These are phyloP conservation scores for Rhagophthalmus giganteus DNA, from an alignment of 2,888 invertebrate species.

Conservation along the genomic window DNA sequence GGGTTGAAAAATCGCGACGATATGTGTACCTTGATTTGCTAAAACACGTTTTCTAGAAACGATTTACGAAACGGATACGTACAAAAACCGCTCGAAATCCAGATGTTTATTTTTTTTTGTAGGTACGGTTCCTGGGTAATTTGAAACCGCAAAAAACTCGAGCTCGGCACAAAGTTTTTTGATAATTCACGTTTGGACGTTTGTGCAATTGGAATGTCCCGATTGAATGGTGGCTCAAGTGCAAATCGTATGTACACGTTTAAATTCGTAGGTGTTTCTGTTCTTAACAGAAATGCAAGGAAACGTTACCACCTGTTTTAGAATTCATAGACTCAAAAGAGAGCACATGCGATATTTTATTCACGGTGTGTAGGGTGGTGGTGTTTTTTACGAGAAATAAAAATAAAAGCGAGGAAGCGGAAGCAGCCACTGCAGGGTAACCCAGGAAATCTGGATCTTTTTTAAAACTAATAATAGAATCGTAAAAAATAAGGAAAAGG, in stretches of 20 bases:
- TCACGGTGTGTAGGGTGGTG: conserved; percentile 6
- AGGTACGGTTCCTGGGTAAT: too few species aligned
- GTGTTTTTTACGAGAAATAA: conserved; percentile 24
- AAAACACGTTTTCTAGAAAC: too few species aligned
- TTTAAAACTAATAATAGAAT: conserved; percentile 20
- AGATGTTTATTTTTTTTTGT: conserved; percentile 3
- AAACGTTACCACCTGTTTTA: conserved; percentile 16
- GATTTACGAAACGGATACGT: too few species aligned
- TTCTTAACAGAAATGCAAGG: conserved; percentile 3
- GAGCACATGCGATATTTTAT: conserved; percentile 8
- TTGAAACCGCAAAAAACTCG: too few species aligned
- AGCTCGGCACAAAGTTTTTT: too few species aligned
- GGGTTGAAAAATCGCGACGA: conserved; percentile 2
- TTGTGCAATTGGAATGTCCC: too few species aligned
- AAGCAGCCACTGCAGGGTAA: conserved; percentile 19
- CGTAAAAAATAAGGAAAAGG: conserved; percentile 20
- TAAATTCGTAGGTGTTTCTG: not conserved
- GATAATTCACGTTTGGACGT: too few species aligned
- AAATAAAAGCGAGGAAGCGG: conserved; percentile 23
- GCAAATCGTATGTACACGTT: too few species aligned
- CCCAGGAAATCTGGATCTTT: conserved; percentile 23
- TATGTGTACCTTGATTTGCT: not conserved
- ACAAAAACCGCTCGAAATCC: too few species aligned
- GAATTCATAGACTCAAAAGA: conserved; percentile 3
- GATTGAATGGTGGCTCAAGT: too few species aligned